Evolutionary conservation across 2,888 invertebrate genomes (phyloP).

Genomic region (Microctonus aethiopoides): DNA sequence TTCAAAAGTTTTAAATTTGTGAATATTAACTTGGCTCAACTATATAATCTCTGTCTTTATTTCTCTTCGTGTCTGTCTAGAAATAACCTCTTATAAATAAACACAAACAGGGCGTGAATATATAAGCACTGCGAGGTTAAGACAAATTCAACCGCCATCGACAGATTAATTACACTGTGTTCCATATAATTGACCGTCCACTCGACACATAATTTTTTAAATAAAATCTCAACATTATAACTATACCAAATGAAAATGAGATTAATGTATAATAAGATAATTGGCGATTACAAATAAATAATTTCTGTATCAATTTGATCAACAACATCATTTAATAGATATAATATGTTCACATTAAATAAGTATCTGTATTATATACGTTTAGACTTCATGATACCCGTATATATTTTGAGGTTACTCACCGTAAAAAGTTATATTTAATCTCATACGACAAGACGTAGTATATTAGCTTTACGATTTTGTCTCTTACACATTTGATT

Average conservation of each 20-base stretch:
- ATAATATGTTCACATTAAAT: background rate
- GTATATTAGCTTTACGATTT: slow-evolving; percentile 47
- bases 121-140: slow-evolving; percentile 16
- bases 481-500: slow-evolving; percentile 44
- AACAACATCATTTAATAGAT: background rate
- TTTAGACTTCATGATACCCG: background rate
- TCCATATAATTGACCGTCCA: slow-evolving; percentile 24
- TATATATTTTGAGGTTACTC: slow-evolving; percentile 10
- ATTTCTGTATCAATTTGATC: background rate
- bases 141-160: slow-evolving; percentile 28
- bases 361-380: background rate
- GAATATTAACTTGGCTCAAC: background rate
- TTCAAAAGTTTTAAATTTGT: background rate
- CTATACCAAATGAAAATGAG: background rate
- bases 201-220: slow-evolving; percentile 18
- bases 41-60: background rate
- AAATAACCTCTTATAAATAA: slow-evolving; percentile 28
- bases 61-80: slow-evolving; percentile 4
- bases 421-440: slow-evolving; percentile 50
- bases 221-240: background rate
- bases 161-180: slow-evolving; percentile 18
- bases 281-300: background rate
- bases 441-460: slow-evolving; percentile 43
- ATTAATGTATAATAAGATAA: background rate
- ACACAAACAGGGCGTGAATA: slow-evolving; percentile 21